Percentiles rank a stretch among this genome's conserved stretches.
Evolutionary conservation across 1,140 invertebrate genomes (phyloP).

Genomic region (Ctenoplectra terminalis): DNA sequence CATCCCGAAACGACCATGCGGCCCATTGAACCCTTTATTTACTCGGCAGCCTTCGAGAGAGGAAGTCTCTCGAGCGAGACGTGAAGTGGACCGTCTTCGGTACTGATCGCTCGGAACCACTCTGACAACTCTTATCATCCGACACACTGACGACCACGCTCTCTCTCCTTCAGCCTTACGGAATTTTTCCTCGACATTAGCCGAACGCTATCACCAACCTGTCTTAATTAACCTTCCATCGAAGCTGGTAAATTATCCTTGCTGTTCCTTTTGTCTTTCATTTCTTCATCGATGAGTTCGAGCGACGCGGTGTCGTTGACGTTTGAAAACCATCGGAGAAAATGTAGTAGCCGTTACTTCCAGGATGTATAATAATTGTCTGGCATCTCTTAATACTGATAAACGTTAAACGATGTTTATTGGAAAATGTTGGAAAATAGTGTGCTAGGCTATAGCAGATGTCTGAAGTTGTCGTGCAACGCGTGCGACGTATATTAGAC

Average conservation of each 20-base stretch:
- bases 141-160: neutral
- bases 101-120: slow-evolving; percentile 38
- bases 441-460: neutral
- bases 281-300: no score
- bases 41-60: slow-evolving; percentile 52
- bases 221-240: slow-evolving; percentile 22
- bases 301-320: neutral
- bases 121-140: slow-evolving; percentile 38
- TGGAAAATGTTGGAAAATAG: neutral
- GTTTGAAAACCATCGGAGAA: neutral
- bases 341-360: neutral
- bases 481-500: neutral
- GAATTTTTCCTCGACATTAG: neutral
- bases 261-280: neutral
- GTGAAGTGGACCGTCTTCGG: slow-evolving; percentile 53
- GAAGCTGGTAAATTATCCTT: neutral
- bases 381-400: neutral
- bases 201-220: no score
- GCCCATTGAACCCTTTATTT: slow-evolving; percentile 70
- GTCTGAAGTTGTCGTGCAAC: no score
- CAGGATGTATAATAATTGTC: neutral
- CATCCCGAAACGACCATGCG: slow-evolving; percentile 60
- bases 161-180: neutral
- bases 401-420: neutral
- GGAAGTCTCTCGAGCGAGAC: slow-evolving; percentile 51